Conservation (phyloP, 2,888 invertebrate genomes). For the Phlogophora meticulosa region DNA sequence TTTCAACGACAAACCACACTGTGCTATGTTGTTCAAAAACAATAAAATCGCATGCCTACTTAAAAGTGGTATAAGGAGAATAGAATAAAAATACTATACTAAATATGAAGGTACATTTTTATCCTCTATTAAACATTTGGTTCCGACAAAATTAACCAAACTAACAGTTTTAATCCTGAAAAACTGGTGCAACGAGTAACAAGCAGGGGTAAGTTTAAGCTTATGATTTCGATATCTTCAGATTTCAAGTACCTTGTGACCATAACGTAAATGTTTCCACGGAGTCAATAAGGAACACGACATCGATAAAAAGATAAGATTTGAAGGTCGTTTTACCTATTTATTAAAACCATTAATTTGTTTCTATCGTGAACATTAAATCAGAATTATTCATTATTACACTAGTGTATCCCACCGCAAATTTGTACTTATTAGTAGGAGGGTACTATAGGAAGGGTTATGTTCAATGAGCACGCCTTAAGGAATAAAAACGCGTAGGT, state of each 20-base stretch:
- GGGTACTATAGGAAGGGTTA: not conserved
- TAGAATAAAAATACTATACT: not conserved
- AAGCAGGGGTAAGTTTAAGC: not conserved
- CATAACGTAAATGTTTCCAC: not conserved
- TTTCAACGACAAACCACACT: not conserved
- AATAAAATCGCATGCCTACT: not conserved
- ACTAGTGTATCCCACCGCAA: too few relatives aligned
- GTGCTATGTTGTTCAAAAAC: not conserved
- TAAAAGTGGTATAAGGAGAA: not conserved
- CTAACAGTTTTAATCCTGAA: not conserved
- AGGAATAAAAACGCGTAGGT: not conserved
- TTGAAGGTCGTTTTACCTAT: too few relatives aligned
- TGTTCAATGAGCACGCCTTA: not conserved
- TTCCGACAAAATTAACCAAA: not conserved
- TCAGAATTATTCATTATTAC: too few relatives aligned
- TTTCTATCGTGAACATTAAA: too few relatives aligned
- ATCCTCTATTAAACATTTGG: constrained; percentile 1
- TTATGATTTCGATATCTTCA: not conserved
- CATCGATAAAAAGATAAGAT: too few relatives aligned
- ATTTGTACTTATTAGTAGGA: too few relatives aligned
- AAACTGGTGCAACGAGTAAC: not conserved
- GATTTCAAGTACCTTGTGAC: too few relatives aligned
- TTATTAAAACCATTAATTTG: too few relatives aligned
- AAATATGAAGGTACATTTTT: not conserved
- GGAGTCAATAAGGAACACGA: not conserved